These are phyloP conservation scores for Cecidostiba fungosa DNA, from an alignment of 2,888 invertebrate genomes.

Conservation along the genomic window DNA sequence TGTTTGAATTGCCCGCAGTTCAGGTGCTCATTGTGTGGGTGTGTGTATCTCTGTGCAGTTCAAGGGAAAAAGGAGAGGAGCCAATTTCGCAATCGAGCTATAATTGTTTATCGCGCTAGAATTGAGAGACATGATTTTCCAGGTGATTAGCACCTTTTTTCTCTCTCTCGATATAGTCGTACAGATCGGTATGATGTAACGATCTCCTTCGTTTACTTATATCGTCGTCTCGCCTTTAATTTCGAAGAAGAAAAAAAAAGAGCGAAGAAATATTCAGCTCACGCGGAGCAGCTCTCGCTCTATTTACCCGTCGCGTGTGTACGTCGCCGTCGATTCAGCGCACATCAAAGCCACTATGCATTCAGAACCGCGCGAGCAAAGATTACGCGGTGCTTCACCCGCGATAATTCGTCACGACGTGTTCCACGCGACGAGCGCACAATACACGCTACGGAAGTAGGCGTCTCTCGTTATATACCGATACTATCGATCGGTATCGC, in stretches of 20 bases:
- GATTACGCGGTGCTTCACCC: neutral
- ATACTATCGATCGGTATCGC: conserved; percentile 8
- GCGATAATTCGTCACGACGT: conserved; percentile 5
- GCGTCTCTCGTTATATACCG: neutral
- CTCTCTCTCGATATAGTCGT: neutral
- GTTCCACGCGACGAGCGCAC: neutral
- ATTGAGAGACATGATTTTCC: neutral
- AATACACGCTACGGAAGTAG: too few species aligned
- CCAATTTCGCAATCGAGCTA: neutral
- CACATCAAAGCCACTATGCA: neutral
- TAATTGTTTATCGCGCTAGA: neutral
- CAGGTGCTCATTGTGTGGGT: neutral
- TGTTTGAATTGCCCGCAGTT: too few species aligned
- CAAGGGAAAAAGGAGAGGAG: neutral
- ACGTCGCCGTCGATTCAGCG: neutral
- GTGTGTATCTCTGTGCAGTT: neutral
- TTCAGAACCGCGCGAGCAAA: neutral
- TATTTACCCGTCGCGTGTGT: neutral
- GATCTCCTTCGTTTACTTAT: too few species aligned
- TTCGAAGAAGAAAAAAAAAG: neutral
- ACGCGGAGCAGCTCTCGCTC: neutral
- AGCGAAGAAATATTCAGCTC: neutral
- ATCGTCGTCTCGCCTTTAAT: neutral
- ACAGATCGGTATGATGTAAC: neutral
- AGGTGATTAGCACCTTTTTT: neutral